phyloP scores from a whole-genome alignment of 2,888 invertebrate genomes.

The Salticus scenicus region DNA sequence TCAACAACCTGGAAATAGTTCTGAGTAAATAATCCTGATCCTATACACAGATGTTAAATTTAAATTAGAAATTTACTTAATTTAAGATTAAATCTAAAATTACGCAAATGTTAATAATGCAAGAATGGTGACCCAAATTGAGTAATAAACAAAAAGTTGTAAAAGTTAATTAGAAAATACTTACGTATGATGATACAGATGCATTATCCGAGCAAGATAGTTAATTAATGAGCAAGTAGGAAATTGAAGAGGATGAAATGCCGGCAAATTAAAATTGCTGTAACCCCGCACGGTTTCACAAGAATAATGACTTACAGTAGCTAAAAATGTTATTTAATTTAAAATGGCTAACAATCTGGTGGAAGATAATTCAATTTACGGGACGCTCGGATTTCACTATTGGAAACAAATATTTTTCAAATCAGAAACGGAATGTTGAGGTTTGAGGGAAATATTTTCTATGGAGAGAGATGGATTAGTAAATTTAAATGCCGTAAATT shows the following conservation, averaged over 20 bases:
- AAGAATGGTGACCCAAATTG: too few relatives aligned
- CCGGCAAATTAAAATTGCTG: not conserved
- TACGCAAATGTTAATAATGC: too few relatives aligned
- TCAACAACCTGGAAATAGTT: too few relatives aligned
- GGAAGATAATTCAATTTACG: not conserved
- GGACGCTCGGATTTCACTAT: not conserved
- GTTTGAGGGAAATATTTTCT: too few relatives aligned
- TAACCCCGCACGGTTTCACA: not conserved
- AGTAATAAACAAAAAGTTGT: too few relatives aligned
- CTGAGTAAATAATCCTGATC: too few relatives aligned
- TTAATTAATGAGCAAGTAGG: not conserved
- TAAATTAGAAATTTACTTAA: too few relatives aligned
- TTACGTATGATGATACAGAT: not conserved
- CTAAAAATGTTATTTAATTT: not conserved
- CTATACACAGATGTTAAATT: too few relatives aligned
- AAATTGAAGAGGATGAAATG: not conserved
- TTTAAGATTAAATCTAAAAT: too few relatives aligned
- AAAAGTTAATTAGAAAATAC: too few relatives aligned
- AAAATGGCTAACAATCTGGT: not conserved
- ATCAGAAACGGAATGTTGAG: not conserved
- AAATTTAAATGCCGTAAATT: too few relatives aligned
- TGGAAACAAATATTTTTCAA: conserved; percentile 1
- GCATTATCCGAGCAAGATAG: not conserved
- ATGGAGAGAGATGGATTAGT: too few relatives aligned
- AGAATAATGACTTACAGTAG: not conserved